Evolutionary conservation across 2,888 invertebrate species (phyloP).

Genomic region (Seira sanloemensis): DNA sequence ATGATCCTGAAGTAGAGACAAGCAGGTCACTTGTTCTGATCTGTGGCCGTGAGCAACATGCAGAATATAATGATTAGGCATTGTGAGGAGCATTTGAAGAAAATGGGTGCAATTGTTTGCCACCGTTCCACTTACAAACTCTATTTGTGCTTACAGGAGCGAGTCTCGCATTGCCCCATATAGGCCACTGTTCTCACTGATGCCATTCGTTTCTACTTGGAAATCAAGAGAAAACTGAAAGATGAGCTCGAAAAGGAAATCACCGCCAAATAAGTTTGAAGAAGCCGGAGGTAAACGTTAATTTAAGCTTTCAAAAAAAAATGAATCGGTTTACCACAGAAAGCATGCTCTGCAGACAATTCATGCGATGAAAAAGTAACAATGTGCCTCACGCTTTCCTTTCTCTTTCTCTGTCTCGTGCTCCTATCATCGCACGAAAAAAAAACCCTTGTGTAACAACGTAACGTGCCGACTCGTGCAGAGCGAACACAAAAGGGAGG

Average conservation of each 20-base stretch:
- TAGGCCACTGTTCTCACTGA: background rate
- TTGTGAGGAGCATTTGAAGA: background rate
- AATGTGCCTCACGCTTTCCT: slow-evolving; percentile 20
- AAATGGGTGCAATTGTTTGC: background rate
- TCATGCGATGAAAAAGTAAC: too few species aligned
- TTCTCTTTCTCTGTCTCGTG: background rate
- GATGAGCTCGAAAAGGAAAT: slow-evolving; percentile 73
- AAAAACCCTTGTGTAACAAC: background rate
- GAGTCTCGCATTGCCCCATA: slow-evolving; percentile 21
- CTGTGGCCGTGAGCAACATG: background rate
- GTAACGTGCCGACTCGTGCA: slow-evolving; percentile 36
- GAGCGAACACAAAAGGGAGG: slow-evolving; percentile 65
- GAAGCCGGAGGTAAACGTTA: slow-evolving; percentile 63
- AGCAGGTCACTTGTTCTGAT: background rate
- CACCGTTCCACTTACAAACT: background rate
- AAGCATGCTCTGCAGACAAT: too few species aligned
- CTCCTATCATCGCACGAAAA: background rate
- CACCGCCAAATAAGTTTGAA: slow-evolving; percentile 73
- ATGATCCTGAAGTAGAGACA: background rate
- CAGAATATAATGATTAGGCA: too few species aligned
- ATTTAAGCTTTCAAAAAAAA: too few species aligned
- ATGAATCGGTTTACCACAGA: too few species aligned
- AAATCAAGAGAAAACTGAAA: background rate
- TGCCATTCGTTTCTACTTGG: background rate
- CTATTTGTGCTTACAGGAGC: background rate